Base-by-base conservation (phyloP, 2,113 vertebrate genomes). In the Coreoperca whiteheadi region DNA sequence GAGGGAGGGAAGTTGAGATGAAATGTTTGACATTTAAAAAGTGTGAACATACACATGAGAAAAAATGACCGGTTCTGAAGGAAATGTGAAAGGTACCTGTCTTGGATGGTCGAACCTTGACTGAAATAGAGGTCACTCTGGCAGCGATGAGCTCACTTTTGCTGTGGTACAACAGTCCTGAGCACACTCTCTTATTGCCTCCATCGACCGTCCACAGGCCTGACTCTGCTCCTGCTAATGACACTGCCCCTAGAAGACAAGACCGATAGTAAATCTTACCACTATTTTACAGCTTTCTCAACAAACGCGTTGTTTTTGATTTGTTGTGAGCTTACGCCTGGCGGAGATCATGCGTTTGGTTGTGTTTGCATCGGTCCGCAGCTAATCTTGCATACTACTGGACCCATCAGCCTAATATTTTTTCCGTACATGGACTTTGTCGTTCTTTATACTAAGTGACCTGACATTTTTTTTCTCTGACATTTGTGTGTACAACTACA, bases 121-220 rank as follows among this genome's bases (percentile, higher is more conserved):
- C 81, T 53, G 96, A 93, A 72, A 99, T 88, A 10, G 95, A 93
- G 1, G 96, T 93, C 8, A 99, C 98, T 0, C 89, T 96, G 25
- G 93, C 97, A 0, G 92, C 28, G 86, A 98, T 94, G 32, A 99
- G 93, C 7, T 97, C 95, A 2, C 97, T 96, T 91, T 96, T 98
- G 79, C 97, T 96, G 74, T 96, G 77, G 57, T 95, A 96, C 39
- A 99, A 86, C 21, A 99, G 96, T 12, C 97, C 96, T 0, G 88
- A 93, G 64, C 98, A 99, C 48, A 99, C 95, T 0, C 93, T 94
- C 77, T 97, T 97, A 91, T 99, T 99, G 0, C 98, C 98, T 21
- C 97, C 98, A 87, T 98, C 96, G 41, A 99, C 95, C 0, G 97
- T 94, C 98, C 98, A 99, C 57, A 97, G 93, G 1, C 95, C 96